Evolutionary conservation across 2,113 vertebrate species (phyloP).

Genomic region (Datnioides undecimradiatus): DNA sequence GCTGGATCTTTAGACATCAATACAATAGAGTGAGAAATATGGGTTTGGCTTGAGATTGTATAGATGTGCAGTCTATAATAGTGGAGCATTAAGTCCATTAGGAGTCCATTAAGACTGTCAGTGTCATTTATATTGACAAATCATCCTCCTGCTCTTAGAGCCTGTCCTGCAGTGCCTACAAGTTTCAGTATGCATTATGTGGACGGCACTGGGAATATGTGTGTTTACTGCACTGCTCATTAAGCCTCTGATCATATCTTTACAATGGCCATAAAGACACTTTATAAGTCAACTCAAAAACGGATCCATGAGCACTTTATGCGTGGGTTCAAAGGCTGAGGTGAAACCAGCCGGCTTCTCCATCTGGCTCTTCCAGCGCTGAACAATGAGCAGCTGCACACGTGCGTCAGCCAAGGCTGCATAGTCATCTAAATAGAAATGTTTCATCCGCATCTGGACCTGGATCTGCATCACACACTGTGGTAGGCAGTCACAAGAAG

Average conservation of each 20-base stretch:
- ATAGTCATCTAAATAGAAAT: background rate
- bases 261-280: background rate
- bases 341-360: background rate
- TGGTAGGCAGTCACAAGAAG: background rate
- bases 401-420: background rate
- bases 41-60: background rate
- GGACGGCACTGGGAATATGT: background rate
- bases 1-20: background rate
- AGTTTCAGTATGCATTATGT: background rate
- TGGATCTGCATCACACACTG: background rate
- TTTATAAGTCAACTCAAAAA: background rate
- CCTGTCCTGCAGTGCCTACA: background rate
- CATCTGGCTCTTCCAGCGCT: too few relatives aligned
- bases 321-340: background rate
- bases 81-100: background rate
- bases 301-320: background rate
- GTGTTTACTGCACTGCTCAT: background rate
- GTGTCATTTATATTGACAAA: background rate
- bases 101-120: background rate
- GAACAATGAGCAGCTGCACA: background rate
- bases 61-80: background rate
- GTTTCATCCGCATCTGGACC: constrained; percentile 1
- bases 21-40: too few relatives aligned
- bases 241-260: background rate
- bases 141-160: background rate